Base-by-base conservation (phyloP, 2,888 invertebrate genomes). In the Netelia virgata region DNA sequence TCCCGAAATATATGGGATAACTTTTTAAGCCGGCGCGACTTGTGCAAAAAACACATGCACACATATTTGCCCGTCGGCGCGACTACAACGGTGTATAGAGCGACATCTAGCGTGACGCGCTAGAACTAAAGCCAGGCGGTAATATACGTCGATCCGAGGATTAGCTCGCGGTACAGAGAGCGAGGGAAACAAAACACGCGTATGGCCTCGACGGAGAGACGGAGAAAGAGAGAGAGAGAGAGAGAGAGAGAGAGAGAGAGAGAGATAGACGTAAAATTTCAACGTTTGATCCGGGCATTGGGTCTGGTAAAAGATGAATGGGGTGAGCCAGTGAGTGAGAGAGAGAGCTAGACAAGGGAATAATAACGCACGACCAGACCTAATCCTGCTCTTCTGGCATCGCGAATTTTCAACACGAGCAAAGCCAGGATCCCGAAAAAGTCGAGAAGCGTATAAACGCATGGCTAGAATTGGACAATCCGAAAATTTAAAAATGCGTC, bases 1-100 rank as follows among this genome's bases (percentile, higher is more conserved):
- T 63, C 83, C 76, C 86, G 61, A 88, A 90, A 90, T 90, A 84
- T 84, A 91, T 88, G 88, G 83, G 70, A 73, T 70, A 89, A 90
- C 87, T 91, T 89, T 90, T 87, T 88, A 90, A 28, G 28, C 28
- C 5, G 83, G 88, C 87, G 81, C 70, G 78, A 82, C 83, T 84
- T 84, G 70, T 20, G 66, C 73, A 76, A 81, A 82, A 85, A 68
- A 82, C 14, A 57, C 10, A 28, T 14, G 28, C 59, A 50, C 1
- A 59, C 10, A 50, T 20, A 59, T 2, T 28, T 5, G 28, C 5
- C 28, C 28, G 5, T 3, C 5, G 28, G 28, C 28, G 28, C n/a
- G 20, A 72, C 18, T 61, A 63, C 36, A 64, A 41, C 20, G 3
- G 8, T 69, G n/a, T 47, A 69, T 69, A 9, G 10, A 14, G 20